These are phyloP conservation scores for Gambusia yucatana DNA, from an alignment of 2,797 vertebrate species.

Conservation along the genomic window DNA sequence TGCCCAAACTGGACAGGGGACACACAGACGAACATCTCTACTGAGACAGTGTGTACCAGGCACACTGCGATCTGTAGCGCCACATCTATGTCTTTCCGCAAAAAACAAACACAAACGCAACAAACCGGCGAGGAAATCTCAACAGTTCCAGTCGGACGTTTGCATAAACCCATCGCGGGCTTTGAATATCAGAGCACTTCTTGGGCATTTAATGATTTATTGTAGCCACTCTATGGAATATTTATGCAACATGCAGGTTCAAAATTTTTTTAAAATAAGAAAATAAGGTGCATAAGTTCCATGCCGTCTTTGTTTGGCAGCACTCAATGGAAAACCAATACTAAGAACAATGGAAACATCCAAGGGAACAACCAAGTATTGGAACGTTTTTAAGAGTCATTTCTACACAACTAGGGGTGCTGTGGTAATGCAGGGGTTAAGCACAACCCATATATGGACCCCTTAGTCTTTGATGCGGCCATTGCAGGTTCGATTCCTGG, in stretches of 20 bases:
- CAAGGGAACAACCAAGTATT: background rate
- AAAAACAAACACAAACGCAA: constrained; percentile 41
- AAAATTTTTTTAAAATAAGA: background rate
- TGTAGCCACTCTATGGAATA: background rate
- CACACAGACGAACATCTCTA: constrained; percentile 56
- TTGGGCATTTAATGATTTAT: constrained; percentile 1
- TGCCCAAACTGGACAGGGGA: constrained; percentile 44
- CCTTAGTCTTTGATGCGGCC: too few species aligned
- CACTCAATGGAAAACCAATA: background rate
- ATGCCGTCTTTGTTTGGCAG: background rate
- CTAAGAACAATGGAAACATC: background rate
- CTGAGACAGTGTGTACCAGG: constrained; percentile 66
- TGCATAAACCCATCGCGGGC: background rate
- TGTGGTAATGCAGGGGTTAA: too few species aligned
- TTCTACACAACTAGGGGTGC: background rate
- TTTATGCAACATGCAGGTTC: background rate
- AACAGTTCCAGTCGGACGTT: constrained; percentile 68
- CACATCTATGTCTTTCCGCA: constrained; percentile 56
- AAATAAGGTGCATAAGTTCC: background rate
- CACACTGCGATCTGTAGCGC: constrained; percentile 62
- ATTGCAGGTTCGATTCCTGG: too few species aligned
- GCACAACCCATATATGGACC: too few species aligned
- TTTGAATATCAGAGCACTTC: background rate
- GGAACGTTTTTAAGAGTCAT: background rate
- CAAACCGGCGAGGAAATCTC: constrained; percentile 61